Percentiles rank a stretch among this genome's conserved stretches.
Conservation (phyloP, 1,140 invertebrate genomes). For the Drosophila serrata region DNA sequence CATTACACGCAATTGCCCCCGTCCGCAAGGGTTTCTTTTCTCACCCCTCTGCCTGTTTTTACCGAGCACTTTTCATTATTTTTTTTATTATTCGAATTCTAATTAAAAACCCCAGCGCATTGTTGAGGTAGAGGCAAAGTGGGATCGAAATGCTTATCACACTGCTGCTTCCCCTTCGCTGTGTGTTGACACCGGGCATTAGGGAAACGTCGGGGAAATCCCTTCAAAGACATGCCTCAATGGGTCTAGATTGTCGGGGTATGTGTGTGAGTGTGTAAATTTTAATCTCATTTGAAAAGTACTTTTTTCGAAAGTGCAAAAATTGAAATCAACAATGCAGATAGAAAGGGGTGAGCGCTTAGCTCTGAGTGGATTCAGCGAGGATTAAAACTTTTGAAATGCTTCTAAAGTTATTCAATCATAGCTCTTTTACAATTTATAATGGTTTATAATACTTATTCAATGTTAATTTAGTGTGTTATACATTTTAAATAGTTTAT, state of each 20-base stretch:
- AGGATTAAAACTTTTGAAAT: constrained; percentile 42
- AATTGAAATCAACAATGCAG: constrained; percentile 70
- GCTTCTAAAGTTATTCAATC: constrained; percentile 15
- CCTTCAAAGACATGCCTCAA: constrained; percentile 70
- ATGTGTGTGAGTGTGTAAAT: constrained; percentile 37
- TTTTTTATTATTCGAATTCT: constrained; percentile 71
- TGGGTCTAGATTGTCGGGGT: constrained; percentile 28
- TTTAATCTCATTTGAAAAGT: constrained; percentile 83
- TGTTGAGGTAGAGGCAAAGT: constrained; percentile 60
- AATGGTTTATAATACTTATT: background rate
- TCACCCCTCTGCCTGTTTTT: constrained; percentile 32
- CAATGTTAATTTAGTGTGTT: background rate
- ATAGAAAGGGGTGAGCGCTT: constrained; percentile 45
- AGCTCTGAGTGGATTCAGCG: constrained; percentile 8
- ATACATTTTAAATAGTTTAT: background rate
- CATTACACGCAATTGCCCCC: constrained; percentile 75
- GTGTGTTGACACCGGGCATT: constrained; percentile 77
- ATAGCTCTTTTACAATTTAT: background rate
- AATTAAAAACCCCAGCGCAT: constrained; percentile 78
- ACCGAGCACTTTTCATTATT: constrained; percentile 53
- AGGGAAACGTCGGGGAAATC: constrained; percentile 60
- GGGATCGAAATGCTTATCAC: constrained; percentile 73
- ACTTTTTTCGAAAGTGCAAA: constrained; percentile 68
- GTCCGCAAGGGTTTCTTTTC: constrained; percentile 41
- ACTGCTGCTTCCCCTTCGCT: constrained; percentile 48